phyloP scores from a whole-genome alignment of 2,888 invertebrate genomes.

The Sphaeridia pumilis region DNA sequence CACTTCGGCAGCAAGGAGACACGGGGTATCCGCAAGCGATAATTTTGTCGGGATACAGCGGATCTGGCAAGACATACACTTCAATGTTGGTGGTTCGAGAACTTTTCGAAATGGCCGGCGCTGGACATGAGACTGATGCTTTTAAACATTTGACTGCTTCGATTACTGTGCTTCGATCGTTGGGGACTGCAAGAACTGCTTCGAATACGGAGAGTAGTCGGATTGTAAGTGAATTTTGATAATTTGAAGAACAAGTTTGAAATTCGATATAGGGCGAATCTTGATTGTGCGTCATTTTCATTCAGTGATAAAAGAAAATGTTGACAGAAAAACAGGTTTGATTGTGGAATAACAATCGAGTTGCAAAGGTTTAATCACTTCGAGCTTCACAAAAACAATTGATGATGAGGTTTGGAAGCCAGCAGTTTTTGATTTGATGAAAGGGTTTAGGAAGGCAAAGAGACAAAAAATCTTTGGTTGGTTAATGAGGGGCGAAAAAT shows the following conservation, averaged over 20 bases:
- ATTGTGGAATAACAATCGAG: too few relatives aligned
- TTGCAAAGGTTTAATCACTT: too few relatives aligned
- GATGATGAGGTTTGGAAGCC: too few relatives aligned
- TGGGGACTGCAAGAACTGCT: constrained; percentile 81
- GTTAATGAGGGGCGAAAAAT: too few relatives aligned
- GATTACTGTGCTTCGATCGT: constrained; percentile 80
- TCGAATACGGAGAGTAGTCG: constrained; percentile 86
- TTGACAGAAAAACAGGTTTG: too few relatives aligned
- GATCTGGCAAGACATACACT: constrained; percentile 87
- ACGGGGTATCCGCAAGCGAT: constrained; percentile 92
- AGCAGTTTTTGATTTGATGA: too few relatives aligned
- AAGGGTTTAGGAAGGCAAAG: too few relatives aligned
- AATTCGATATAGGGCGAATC: too few relatives aligned
- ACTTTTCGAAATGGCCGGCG: constrained; percentile 85
- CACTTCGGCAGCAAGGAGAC: constrained; percentile 84
- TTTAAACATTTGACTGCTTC: constrained; percentile 92
- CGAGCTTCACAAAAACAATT: too few relatives aligned
- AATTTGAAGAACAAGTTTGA: neutral
- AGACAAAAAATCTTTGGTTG: too few relatives aligned
- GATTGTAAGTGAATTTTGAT: constrained; percentile 53
- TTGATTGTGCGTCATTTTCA: too few relatives aligned
- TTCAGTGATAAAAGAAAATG: too few relatives aligned
- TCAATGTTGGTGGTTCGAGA: constrained; percentile 81
- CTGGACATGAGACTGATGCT: constrained; percentile 88
- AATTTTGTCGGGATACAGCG: constrained; percentile 78